phyloP scores from a whole-genome alignment of 2,113 vertebrate genomes.

The Isurus oxyrinchus region DNA sequence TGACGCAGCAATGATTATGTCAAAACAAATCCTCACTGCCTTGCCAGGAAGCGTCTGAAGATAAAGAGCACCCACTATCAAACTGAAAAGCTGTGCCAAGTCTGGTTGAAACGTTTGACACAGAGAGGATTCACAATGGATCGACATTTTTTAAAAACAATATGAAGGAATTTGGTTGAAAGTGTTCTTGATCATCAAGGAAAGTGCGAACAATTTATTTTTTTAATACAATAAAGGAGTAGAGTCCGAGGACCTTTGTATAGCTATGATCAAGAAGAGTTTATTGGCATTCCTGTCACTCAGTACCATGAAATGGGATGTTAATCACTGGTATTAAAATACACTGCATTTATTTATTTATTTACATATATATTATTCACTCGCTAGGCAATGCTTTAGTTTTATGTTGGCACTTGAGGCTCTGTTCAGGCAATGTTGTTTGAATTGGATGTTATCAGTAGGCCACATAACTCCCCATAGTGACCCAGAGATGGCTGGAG shows the following conservation, averaged over 20 bases:
- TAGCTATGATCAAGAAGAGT: background rate
- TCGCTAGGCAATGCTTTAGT: background rate
- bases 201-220: background rate
- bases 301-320: background rate
- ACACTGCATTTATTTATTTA: background rate
- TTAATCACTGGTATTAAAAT: background rate
- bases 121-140: background rate
- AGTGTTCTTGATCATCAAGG: background rate
- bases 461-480: background rate
- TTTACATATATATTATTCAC: background rate
- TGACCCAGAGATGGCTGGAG: background rate
- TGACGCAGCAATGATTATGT: background rate
- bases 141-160: background rate
- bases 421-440: background rate
- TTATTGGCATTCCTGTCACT: background rate
- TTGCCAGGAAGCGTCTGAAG: background rate
- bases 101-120: background rate
- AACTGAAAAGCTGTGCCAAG: background rate
- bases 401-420: background rate
- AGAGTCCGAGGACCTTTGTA: background rate
- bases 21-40: background rate
- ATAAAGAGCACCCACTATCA: background rate
- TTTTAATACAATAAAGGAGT: background rate
- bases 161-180: background rate
- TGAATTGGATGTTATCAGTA: background rate